phyloP scores from a whole-genome alignment of 92 coral and sea anemone species.

The Epizoanthus fatuus region DNA sequence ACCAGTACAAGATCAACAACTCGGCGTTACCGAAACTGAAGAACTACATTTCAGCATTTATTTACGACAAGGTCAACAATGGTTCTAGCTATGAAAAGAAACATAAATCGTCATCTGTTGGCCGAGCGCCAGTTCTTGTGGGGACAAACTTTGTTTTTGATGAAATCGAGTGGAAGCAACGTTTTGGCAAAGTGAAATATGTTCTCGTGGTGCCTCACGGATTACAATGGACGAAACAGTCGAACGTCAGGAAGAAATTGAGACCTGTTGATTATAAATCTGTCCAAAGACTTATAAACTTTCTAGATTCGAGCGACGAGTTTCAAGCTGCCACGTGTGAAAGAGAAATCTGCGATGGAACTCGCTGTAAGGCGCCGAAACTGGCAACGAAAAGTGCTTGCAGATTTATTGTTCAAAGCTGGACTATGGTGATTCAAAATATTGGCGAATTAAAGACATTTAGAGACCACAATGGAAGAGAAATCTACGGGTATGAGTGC shows the following conservation, averaged over 20 bases:
- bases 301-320: constrained; percentile 29
- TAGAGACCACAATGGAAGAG: constrained; percentile 1
- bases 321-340: constrained; percentile 29
- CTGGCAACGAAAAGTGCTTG: neutral
- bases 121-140: constrained; percentile 32
- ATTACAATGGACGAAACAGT: constrained; percentile 14
- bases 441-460: neutral
- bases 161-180: constrained; percentile 25
- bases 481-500: constrained; percentile 25
- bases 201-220: constrained; percentile 36
- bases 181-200: constrained; percentile 11
- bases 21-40: constrained; percentile 31
- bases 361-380: neutral
- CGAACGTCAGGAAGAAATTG: constrained; percentile 16
- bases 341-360: neutral
- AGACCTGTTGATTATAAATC: constrained; percentile 23
- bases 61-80: constrained; percentile 29
- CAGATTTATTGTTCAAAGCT: constrained; percentile 11
- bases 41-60: constrained; percentile 26
- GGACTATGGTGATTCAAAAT: constrained; percentile 34
- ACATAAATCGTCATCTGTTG: neutral
- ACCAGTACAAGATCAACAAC: constrained; percentile 34
- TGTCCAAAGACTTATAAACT: constrained; percentile 6
- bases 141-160: constrained; percentile 35
- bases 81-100: neutral